phyloP scores from a whole-genome alignment of 1,140 invertebrate genomes.

The Littorina saxatilis region DNA sequence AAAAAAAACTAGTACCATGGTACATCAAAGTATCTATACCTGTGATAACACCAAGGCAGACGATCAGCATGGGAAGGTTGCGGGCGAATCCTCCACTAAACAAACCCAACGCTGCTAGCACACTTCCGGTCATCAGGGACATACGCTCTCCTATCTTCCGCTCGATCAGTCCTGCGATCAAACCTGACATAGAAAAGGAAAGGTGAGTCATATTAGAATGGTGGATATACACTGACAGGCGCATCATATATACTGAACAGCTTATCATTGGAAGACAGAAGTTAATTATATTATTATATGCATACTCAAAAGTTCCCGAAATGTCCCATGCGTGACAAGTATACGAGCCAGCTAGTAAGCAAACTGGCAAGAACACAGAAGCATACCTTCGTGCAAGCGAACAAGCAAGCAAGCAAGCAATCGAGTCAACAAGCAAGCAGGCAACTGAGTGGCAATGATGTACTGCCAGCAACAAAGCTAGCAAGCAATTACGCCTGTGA shows the following conservation, averaged over 20 bases:
- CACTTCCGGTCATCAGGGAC: not conserved
- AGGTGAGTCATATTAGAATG: no score
- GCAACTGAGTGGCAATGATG: no score
- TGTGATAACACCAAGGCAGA: not conserved
- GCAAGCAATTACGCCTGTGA: no score
- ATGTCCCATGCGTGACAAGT: not conserved
- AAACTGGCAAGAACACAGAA: not conserved
- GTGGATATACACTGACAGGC: no score
- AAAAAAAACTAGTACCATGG: no score
- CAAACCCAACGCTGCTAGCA: not conserved
- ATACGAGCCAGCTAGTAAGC: not conserved
- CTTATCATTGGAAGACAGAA: no score
- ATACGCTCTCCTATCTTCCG: constrained; percentile 9
- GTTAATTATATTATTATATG: not conserved
- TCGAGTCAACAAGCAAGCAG: no score
- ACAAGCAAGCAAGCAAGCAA: no score
- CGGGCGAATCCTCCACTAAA: not conserved
- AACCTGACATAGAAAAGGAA: not conserved
- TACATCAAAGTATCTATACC: not conserved
- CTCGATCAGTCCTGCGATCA: not conserved
- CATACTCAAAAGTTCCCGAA: not conserved
- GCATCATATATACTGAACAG: no score
- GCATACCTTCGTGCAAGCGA: no score
- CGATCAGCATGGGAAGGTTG: not conserved
- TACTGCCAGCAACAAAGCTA: no score